These are phyloP conservation scores for Willisornis vidua DNA, from an alignment of 2,113 vertebrate genomes.

Conservation along the genomic window DNA sequence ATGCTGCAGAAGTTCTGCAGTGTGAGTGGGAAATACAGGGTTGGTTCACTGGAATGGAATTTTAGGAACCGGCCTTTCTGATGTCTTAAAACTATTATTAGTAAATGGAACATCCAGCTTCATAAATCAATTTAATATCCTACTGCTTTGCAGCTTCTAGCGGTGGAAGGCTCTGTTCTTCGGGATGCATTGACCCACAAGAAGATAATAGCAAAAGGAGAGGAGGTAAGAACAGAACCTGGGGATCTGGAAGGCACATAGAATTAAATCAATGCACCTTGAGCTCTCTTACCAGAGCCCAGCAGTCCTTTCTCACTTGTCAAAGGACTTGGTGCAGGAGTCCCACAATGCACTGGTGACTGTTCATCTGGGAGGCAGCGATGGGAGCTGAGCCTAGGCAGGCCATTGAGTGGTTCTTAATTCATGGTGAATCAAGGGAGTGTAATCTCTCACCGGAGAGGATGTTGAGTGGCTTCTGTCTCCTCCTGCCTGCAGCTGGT, in stretches of 20 bases:
- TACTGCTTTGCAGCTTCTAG: constrained; percentile 83
- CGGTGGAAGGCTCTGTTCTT: constrained; percentile 83
- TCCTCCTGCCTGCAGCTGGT: constrained; percentile 76
- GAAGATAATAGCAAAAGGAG: constrained; percentile 97
- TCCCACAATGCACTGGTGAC: not conserved
- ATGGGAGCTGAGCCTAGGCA: not conserved
- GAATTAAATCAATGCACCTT: rapidly evolving
- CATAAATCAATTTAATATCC: not conserved
- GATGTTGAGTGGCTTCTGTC: not conserved
- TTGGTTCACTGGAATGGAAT: not conserved
- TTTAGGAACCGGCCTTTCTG: not conserved
- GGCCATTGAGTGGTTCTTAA: not conserved
- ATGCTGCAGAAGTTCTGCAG: not conserved
- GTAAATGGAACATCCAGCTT: not conserved
- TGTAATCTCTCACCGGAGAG: not conserved
- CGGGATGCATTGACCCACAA: constrained; percentile 92
- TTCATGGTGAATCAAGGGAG: not conserved
- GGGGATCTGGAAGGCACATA: not conserved
- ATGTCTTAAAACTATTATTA: not conserved
- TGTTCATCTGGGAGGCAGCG: not conserved
- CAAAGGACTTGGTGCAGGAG: not conserved
- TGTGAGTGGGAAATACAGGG: not conserved
- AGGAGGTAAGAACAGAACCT: constrained; percentile 82
- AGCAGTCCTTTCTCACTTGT: not conserved
- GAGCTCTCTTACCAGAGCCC: not conserved